Percentiles rank a stretch among this genome's conserved stretches.
Evolutionary conservation across 1,140 invertebrate species (phyloP).

Genomic region (Calephelis nemesis): DNA sequence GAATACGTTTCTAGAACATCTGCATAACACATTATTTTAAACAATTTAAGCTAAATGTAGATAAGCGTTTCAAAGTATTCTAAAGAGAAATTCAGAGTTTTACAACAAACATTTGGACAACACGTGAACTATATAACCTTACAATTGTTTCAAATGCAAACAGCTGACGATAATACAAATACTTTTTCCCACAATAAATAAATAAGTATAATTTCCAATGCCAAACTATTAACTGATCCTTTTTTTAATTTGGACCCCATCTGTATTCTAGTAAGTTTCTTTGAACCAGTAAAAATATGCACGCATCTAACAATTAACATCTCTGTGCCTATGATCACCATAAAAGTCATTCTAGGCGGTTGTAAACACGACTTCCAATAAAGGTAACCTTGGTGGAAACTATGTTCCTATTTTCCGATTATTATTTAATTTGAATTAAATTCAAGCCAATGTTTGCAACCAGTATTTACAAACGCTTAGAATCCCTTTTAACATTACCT

Average conservation of each 20-base stretch:
- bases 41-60: conserved; percentile 2
- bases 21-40: conserved; percentile 12
- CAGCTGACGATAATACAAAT: not conserved
- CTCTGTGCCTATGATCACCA: not conserved
- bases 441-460: too few species aligned
- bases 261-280: too few species aligned
- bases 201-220: not conserved
- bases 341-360: not conserved
- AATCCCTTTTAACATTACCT: not conserved
- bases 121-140: conserved; percentile 1
- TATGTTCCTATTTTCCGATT: too few species aligned
- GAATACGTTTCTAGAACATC: conserved; percentile 2
- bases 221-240: too few species aligned
- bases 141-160: not conserved
- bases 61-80: not conserved
- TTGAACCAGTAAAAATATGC: too few species aligned
- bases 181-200: not conserved
- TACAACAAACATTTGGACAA: conserved; percentile 7
- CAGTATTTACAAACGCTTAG: too few species aligned
- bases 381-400: too few species aligned
- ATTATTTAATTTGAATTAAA: too few species aligned
- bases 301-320: not conserved
- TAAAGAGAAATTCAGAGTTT: conserved; percentile 7
- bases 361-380: too few species aligned
- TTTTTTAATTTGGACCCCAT: too few species aligned